These are phyloP conservation scores for Onychostruthus taczanowskii DNA, from an alignment of 2,113 vertebrate species.

Conservation along the genomic window DNA sequence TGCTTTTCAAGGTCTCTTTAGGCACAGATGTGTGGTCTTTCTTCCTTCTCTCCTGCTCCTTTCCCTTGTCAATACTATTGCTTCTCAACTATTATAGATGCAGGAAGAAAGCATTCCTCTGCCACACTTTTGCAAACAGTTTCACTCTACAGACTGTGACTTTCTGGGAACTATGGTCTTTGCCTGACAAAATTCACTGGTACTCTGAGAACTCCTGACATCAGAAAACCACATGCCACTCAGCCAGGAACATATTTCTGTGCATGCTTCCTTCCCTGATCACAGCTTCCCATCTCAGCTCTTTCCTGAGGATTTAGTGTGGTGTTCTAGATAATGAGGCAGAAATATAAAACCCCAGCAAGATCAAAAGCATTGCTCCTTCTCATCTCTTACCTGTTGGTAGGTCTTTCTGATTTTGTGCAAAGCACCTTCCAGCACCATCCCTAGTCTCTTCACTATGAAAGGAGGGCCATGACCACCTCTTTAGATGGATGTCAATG, in stretches of 20 bases:
- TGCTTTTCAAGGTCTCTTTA: not conserved
- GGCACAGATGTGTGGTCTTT: not conserved
- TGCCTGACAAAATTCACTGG: not conserved
- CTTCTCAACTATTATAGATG: not conserved
- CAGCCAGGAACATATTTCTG: not conserved
- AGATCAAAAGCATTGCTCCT: not conserved
- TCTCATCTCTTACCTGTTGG: not conserved
- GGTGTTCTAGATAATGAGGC: not conserved
- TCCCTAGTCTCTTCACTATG: not conserved
- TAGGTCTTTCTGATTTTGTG: not conserved
- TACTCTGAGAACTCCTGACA: not conserved
- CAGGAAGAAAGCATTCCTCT: not conserved
- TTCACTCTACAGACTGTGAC: not conserved
- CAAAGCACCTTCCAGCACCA: not conserved
- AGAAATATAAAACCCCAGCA: not conserved
- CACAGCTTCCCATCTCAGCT: not conserved
- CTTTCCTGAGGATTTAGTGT: not conserved
- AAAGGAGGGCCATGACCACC: too few relatives aligned
- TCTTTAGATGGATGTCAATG: not conserved
- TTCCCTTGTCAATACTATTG: not conserved
- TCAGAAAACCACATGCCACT: not conserved
- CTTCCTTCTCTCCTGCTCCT: not conserved
- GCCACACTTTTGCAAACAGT: not conserved
- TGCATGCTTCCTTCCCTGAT: not conserved
- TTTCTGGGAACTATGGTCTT: not conserved